These are phyloP conservation scores for Myrmophylax atrothorax DNA, from an alignment of 2,113 vertebrate genomes.

Conservation along the genomic window DNA sequence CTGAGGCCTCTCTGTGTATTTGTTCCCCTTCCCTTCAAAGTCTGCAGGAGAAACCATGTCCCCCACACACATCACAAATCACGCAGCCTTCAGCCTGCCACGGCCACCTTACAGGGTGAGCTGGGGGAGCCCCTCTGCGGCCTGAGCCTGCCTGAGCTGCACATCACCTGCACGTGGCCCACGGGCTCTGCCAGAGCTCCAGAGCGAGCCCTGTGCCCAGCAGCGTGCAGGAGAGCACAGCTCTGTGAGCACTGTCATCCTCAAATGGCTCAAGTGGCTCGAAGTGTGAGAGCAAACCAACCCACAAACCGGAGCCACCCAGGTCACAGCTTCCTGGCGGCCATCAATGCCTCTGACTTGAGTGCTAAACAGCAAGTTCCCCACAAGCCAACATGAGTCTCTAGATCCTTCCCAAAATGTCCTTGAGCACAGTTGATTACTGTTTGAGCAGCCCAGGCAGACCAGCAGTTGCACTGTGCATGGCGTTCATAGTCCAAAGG, in stretches of 20 bases:
- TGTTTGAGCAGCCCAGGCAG: background rate
- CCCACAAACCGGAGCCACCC: background rate
- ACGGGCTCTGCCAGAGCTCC: background rate
- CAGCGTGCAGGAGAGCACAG: background rate
- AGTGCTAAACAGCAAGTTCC: background rate
- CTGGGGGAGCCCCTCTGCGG: background rate
- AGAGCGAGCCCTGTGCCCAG: rapidly evolving
- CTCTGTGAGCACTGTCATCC: background rate
- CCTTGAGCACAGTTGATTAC: background rate
- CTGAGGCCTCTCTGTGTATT: rapidly evolving
- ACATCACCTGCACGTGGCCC: rapidly evolving
- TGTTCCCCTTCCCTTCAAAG: rapidly evolving
- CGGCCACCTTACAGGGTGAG: rapidly evolving
- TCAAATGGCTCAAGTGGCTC: background rate
- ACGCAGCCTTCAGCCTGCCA: rapidly evolving
- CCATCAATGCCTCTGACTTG: background rate
- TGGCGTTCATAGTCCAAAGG: background rate
- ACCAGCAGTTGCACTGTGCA: background rate
- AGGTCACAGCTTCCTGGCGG: background rate
- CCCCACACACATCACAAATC: background rate
- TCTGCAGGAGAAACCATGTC: background rate
- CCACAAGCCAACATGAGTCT: rapidly evolving
- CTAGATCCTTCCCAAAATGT: background rate
- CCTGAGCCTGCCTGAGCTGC: background rate
- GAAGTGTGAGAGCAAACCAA: rapidly evolving